Conservation (phyloP, 2,797 vertebrate genomes). For the Sternotherus odoratus region DNA sequence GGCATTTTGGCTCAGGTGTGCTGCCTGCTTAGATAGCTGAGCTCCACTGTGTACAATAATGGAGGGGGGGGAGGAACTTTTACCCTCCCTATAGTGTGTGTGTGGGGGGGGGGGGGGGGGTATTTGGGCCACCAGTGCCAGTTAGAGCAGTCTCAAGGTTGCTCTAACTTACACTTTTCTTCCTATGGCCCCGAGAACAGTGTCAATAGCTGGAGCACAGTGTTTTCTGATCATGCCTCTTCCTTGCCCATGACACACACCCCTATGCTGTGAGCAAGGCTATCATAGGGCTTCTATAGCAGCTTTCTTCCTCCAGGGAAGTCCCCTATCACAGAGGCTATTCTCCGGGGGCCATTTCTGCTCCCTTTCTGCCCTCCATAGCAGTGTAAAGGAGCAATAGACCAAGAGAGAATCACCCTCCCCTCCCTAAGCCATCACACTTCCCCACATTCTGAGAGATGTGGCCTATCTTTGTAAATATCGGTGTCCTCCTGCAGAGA, state of each 20-base stretch:
- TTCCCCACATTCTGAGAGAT: background rate
- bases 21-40: background rate
- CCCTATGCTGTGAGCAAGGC: accelerated
- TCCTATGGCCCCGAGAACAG: background rate
- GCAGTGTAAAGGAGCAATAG: background rate
- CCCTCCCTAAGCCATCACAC: background rate
- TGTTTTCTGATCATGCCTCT: accelerated
- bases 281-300: accelerated
- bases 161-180: background rate
- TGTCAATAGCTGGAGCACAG: background rate
- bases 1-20: background rate
- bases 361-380: conserved; percentile 2
- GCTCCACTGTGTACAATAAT: background rate
- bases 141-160: background rate
- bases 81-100: background rate
- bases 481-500: background rate
- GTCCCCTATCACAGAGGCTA: background rate
- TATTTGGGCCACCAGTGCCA: background rate
- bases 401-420: background rate
- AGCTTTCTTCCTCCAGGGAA: background rate
- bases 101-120: background rate
- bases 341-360: background rate
- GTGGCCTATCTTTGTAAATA: background rate
- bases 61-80: background rate
- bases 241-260: background rate